A percentile compares a stretch with the other conserved stretches of the same genome.
Evolutionary conservation across 2,113 vertebrate genomes (phyloP).

Genomic region (Casuarius casuarius): DNA sequence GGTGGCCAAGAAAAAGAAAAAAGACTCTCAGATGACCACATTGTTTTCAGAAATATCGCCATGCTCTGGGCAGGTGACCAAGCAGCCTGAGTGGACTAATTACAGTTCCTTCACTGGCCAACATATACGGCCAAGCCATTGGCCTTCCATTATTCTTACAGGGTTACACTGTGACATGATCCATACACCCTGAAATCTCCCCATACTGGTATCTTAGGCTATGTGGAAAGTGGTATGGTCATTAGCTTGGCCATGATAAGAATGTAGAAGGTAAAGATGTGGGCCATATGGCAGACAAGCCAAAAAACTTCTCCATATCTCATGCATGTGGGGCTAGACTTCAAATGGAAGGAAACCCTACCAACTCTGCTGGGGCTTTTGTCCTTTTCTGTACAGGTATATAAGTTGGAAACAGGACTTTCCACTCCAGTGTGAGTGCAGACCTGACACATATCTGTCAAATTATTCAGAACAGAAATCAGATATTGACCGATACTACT

Average conservation of each 20-base stretch:
- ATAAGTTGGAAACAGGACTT: not conserved
- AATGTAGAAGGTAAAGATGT: not conserved
- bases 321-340: not conserved
- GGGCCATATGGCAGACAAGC: not conserved
- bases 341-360: not conserved
- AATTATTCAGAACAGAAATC: not conserved
- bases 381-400: not conserved
- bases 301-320: not conserved
- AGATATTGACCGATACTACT: not conserved
- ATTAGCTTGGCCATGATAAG: not conserved
- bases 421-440: not conserved
- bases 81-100: not conserved
- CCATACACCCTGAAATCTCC: not conserved
- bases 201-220: not conserved
- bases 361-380: not conserved
- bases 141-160: no score
- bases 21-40: not conserved
- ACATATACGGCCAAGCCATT: not conserved
- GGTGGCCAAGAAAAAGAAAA: not conserved
- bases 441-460: not conserved
- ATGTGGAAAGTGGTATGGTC: not conserved
- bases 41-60: not conserved
- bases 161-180: no score
- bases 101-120: not conserved
- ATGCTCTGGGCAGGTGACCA: not conserved